Evolutionary conservation across 2,797 vertebrate species (phyloP).

Genomic region (Orientallactaga sibirica): DNA sequence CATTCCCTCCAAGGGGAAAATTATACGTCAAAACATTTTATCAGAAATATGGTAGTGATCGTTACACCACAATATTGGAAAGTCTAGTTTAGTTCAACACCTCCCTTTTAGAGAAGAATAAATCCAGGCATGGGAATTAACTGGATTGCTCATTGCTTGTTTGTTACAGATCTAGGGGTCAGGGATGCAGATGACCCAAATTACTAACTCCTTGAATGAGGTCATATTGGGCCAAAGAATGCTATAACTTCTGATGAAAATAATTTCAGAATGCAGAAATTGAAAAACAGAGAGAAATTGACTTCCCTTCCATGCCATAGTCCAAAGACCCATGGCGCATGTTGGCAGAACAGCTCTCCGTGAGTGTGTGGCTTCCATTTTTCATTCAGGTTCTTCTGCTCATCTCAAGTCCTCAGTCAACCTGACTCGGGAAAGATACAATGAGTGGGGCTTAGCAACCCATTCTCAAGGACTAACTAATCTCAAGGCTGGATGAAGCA

Average conservation of each 20-base stretch:
- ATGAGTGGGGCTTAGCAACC: not conserved
- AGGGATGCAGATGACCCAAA: not conserved
- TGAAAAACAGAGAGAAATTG: not conserved
- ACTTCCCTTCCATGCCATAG: not conserved
- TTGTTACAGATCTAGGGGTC: not conserved
- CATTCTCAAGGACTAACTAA: not conserved
- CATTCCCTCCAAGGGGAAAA: constrained; percentile 26
- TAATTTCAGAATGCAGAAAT: not conserved
- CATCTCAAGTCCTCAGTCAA: not conserved
- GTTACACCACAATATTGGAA: not conserved
- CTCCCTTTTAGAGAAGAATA: constrained; percentile 32
- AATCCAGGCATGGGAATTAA: not conserved
- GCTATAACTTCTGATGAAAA: constrained; percentile 13
- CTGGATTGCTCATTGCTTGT: not conserved
- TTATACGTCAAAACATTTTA: not conserved
- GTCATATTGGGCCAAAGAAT: not conserved
- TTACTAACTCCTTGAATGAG: not conserved
- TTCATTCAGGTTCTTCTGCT: not conserved
- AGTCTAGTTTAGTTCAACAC: not conserved
- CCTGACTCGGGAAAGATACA: not conserved
- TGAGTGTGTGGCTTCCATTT: not conserved
- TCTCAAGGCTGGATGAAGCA: too few relatives aligned
- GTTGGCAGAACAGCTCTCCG: not conserved
- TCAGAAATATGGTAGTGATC: not conserved
- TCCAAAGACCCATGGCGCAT: not conserved